Evolutionary conservation across 2,113 vertebrate genomes (phyloP), one percentile per base, ranked within the genome.

Genomic region (Electrona antarctica): DNA sequence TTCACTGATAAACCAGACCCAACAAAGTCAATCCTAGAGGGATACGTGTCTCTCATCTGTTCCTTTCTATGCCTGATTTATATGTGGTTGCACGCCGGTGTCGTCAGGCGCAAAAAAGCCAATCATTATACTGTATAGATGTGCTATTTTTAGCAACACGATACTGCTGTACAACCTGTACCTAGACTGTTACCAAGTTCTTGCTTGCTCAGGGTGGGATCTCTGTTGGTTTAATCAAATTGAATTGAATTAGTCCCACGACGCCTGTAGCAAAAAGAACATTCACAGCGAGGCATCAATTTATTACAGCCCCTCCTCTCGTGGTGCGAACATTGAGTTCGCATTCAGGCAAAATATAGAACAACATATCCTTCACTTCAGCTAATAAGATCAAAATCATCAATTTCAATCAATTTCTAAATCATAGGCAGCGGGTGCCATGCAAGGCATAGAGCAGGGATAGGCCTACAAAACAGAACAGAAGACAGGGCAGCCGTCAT

Each of bases 371-470:
- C 51, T 75, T 74, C 60, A 59, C 49, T 64, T 57, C 51, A 21
- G 49, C 58, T 69, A 73, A 75, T 75, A 74, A 69, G 70, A 79
- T 69, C 21, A 21, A 21, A 21, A 21, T 66, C 70, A 76, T 67
- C 71, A 70, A 73, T 80, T 75, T 75, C 80, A 81, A 74, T 79
- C 70, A 47, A 11, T 78, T 57, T 54, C 41, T 10, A 80, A 78
- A 74, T 60, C 21, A 21, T 66, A 51, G 54, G 59, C 47, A 28
- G 62, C 68, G 9, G 33, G 29, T 0, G 7, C n/a, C 48, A 61
- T 60, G 64, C 55, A 54, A 74, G 48, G 60, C 70, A 49, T 14
- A 52, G 14, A 10, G 54, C 54, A 50, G 45, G 61, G 8, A 49
- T 61, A 28, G 52, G 21, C 21, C 21, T 21, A 21, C 21, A 57